Conservation (phyloP, 2,113 vertebrate genomes). For the Otis tarda region DNA sequence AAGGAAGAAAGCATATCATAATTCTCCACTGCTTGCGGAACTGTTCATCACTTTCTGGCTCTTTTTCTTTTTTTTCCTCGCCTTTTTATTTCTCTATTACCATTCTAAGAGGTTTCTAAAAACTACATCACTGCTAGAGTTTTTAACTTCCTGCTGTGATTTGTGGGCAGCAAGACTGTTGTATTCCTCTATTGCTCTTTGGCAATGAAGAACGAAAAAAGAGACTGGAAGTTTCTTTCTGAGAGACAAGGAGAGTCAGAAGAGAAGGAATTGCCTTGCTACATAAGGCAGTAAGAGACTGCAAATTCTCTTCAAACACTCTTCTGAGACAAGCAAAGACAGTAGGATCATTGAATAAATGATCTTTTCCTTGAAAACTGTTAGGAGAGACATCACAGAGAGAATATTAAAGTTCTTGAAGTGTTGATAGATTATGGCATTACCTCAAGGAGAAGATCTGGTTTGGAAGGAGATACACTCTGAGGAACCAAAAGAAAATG, state of each 20-base stretch:
- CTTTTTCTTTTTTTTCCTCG: neutral
- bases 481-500: neutral
- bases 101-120: neutral
- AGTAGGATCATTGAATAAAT: neutral
- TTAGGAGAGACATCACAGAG: neutral
- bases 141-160: neutral
- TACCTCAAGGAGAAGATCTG: neutral
- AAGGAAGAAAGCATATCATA: neutral
- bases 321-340: neutral
- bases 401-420: neutral
- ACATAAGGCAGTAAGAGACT: neutral
- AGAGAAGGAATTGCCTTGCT: neutral
- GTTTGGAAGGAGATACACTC: neutral
- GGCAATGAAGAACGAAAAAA: neutral
- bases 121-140: neutral
- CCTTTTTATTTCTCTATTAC: neutral
- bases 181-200: neutral
- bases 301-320: neutral
- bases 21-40: neutral
- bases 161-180: neutral
- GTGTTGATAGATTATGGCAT: neutral
- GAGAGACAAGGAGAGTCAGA: neutral
- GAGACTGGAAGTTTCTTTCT: neutral
- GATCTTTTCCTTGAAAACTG: neutral
- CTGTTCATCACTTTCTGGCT: neutral